Percentiles rank a stretch among this genome's conserved stretches.
phyloP scores from a whole-genome alignment of 2,888 invertebrate genomes.

The Caenorhabditis sp. region DNA sequence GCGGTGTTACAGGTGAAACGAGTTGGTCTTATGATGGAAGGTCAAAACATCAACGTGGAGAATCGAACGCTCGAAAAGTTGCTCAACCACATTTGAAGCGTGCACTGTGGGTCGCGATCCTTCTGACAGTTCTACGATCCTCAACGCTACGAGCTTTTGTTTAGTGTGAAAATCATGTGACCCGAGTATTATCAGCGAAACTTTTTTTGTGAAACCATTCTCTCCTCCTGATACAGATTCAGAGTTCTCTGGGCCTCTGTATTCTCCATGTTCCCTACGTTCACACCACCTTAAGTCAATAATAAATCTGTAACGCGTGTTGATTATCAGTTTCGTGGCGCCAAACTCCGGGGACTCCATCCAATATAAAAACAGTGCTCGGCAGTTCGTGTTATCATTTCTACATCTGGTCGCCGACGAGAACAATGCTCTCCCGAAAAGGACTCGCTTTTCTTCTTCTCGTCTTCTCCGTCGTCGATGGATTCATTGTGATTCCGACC shows the following conservation, averaged over 20 bases:
- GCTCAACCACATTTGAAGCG: conserved; percentile 41
- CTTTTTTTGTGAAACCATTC: background rate
- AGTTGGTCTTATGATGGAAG: conserved; percentile 64
- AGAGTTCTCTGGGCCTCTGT: too few species aligned
- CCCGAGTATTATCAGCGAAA: background rate
- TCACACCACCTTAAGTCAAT: too few species aligned
- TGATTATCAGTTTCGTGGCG: too few species aligned
- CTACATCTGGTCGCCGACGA: too few species aligned
- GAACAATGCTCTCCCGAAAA: too few species aligned
- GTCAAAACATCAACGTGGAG: conserved; percentile 58
- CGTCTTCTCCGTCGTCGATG: background rate
- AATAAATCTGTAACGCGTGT: too few species aligned
- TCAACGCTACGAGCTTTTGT: conserved; percentile 30
- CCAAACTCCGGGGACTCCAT: too few species aligned
- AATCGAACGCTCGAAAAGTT: conserved; percentile 54
- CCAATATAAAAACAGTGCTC: too few species aligned
- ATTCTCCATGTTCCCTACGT: too few species aligned
- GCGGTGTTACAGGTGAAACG: conserved; percentile 61
- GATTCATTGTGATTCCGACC: background rate
- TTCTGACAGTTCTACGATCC: conserved; percentile 19
- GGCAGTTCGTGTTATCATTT: too few species aligned
- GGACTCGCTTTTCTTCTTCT: background rate
- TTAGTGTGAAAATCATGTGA: background rate
- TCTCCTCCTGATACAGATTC: background rate
- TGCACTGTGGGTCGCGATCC: background rate